Evolutionary conservation across 1,140 invertebrate genomes (phyloP), one percentile per base, ranked within the genome.

Genomic region (Conus betulinus): DNA sequence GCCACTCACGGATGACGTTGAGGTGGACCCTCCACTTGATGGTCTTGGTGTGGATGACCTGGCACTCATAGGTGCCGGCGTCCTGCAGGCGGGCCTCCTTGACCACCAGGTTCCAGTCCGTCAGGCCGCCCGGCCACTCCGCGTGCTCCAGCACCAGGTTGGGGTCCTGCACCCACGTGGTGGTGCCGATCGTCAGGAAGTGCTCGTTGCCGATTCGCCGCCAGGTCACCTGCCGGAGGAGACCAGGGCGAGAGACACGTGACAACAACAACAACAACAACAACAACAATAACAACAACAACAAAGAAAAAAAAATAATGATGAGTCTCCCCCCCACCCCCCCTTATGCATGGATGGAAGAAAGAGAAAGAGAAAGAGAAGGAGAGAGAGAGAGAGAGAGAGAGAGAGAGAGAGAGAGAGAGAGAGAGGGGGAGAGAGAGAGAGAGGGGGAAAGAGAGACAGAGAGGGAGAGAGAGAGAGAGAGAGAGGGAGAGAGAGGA

Each of bases 41-140:
- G 55, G 88, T 87, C 23, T 90, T 79, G 27, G 89, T 90, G 63
- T 89, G 84, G 53, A 90, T 90, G 52, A 91, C 79, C 57, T 90
- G 90, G 55, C 91, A 91, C 55, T 91, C 90, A 76, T 91, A 91
- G 27, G 82, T 55, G n/a, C 91, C 91, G 5, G 85, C 85, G 89
- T 91, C 90, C 55, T 88, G 60, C 25, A 87, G 78, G 6, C 88
- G 57, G 5, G 88, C 89, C 84, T 90, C 87, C 60, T 88, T 89
- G 63, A 91, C 87, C 3, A 90, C 85, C 76, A 91, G 87, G 85
- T 91, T 90, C 91, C 91, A 91, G 20, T 88, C 86, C 53, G 84
- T 83, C 52, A 88, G 86, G 51, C 81, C 88, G n/a, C 74, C 88
- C 6, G 76, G 76, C 27, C 96, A 96, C 91, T 97, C 97, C 53